A percentile compares a stretch with the other conserved stretches of the same genome.
phyloP scores from a whole-genome alignment of 2,797 vertebrate species.

The Hydrophis major region DNA sequence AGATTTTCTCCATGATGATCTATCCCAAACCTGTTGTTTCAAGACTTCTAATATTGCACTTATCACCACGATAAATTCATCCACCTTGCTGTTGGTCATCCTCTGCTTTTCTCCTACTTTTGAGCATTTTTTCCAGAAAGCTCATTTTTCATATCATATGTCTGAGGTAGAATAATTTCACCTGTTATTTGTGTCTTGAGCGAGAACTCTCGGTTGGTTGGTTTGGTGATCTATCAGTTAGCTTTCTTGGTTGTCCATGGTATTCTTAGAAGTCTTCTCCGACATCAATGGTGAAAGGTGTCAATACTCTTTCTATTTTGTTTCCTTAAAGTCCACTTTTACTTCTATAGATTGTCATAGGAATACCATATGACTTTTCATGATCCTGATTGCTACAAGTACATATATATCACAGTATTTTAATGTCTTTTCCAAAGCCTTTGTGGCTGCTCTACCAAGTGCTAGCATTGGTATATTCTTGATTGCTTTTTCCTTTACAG shows the following conservation, averaged over 20 bases:
- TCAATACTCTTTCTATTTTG: no score
- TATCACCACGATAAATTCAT: background rate
- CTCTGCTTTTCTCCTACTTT: background rate
- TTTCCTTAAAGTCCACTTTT: no score
- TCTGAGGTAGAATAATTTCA: background rate
- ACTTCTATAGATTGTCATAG: no score
- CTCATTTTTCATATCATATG: background rate
- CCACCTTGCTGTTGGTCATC: background rate
- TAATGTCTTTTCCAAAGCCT: background rate
- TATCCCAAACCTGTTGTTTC: background rate
- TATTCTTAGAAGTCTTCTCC: no score
- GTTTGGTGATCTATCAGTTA: no score
- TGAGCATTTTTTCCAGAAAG: background rate
- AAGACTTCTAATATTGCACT: background rate
- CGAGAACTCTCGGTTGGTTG: no score
- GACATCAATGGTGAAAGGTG: no score
- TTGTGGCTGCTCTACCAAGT: background rate
- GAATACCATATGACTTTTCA: background rate
- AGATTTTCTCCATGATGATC: background rate
- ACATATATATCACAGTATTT: background rate
- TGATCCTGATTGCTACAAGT: background rate
- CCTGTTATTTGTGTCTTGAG: no score
- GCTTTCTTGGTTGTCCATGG: no score
- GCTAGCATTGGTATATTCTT: background rate
- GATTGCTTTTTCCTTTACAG: background rate